Conservation (phyloP, 1,140 invertebrate genomes). For the Lerema accius region DNA sequence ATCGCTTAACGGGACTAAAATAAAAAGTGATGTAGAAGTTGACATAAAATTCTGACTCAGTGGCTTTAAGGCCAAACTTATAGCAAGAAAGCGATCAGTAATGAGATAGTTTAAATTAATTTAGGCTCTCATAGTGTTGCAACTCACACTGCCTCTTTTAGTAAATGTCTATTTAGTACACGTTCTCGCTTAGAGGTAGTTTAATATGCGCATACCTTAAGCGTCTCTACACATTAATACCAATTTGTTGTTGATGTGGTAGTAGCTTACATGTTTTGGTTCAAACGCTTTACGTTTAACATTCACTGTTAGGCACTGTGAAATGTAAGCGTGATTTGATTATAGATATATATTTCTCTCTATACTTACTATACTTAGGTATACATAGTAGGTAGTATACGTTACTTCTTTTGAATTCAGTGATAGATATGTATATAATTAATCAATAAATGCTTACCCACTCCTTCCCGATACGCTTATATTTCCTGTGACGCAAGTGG, state of each 20-base stretch:
- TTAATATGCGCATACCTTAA: conserved; percentile 34
- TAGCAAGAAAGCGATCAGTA: conserved; percentile 31
- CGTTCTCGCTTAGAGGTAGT: conserved; percentile 12
- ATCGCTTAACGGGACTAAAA: conserved; percentile 30
- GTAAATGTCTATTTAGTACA: conserved; percentile 21
- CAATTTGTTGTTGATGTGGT: conserved; percentile 30
- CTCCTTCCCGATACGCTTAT: too few species aligned
- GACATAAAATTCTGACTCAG: conserved; percentile 30
- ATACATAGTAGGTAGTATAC: too few species aligned
- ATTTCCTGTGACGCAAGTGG: too few species aligned
- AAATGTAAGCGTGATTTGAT: too few species aligned
- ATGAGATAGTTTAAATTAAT: conserved; percentile 33
- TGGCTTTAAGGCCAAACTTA: conserved; percentile 22
- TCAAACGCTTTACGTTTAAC: too few species aligned
- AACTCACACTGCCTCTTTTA: conserved; percentile 10
- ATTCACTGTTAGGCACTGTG: too few species aligned
- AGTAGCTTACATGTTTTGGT: conserved; percentile 12
- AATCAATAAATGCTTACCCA: too few species aligned
- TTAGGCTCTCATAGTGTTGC: conserved; percentile 28
- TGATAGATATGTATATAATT: too few species aligned
- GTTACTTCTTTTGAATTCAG: too few species aligned
- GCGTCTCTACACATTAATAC: conserved; percentile 28
- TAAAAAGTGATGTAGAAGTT: conserved; percentile 34
- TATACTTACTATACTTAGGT: too few species aligned
- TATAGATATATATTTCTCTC: too few species aligned